Evolutionary conservation across 2,113 vertebrate genomes (phyloP).

Genomic region (Tapirus terrestris): DNA sequence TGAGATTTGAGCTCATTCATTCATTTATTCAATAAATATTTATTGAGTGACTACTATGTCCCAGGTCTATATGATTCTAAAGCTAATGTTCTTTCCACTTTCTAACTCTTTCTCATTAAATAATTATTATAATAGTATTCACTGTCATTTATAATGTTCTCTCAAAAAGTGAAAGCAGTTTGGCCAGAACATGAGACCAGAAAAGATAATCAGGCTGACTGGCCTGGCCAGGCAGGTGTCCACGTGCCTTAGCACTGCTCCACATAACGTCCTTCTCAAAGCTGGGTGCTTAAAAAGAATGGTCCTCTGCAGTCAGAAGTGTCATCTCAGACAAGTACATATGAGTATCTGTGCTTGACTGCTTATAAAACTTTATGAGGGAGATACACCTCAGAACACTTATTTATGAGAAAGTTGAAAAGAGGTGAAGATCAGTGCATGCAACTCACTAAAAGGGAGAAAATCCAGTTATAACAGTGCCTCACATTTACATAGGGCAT

Average conservation of each 20-base stretch:
- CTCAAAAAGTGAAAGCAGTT: neutral
- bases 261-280: neutral
- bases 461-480: neutral
- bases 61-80: neutral
- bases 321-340: neutral
- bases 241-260: neutral
- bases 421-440: neutral
- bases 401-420: constrained; percentile 8
- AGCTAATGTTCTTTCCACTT: neutral
- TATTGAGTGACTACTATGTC: neutral
- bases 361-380: neutral
- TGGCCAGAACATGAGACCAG: neutral
- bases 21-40: neutral
- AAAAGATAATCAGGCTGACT: neutral
- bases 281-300: neutral
- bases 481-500: neutral
- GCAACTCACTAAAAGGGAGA: neutral
- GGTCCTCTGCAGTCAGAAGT: neutral
- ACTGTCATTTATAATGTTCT: neutral
- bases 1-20: neutral
- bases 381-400: neutral
- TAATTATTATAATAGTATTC: neutral
- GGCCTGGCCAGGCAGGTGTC: neutral
- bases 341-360: neutral
- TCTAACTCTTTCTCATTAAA: neutral